Percentiles rank a stretch among this genome's conserved stretches.
phyloP scores from a whole-genome alignment of 2,113 vertebrate genomes.

The Calyptomena viridis region DNA sequence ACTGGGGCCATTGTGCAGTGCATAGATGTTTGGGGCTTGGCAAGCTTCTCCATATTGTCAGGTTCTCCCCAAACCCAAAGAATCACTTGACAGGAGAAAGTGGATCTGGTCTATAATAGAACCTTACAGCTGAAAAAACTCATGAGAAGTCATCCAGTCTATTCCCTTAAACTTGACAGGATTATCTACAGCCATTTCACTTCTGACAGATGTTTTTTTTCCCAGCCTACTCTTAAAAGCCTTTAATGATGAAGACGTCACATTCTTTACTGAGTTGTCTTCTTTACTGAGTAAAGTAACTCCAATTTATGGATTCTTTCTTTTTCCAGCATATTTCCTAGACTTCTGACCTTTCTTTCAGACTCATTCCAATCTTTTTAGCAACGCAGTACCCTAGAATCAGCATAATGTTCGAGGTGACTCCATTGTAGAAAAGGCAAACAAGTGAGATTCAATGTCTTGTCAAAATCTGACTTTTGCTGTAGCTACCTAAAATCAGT shows the following conservation, averaged over 20 bases:
- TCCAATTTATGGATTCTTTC: not conserved
- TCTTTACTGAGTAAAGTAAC: not conserved
- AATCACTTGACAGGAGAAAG: not conserved
- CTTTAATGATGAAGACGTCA: constrained; percentile 2
- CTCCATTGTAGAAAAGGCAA: not conserved
- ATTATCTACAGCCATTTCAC: constrained; percentile 18
- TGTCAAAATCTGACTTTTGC: not conserved
- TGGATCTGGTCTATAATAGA: not conserved
- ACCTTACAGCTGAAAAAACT: constrained; percentile 7
- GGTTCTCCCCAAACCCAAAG: not conserved
- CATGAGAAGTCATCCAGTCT: constrained; percentile 3
- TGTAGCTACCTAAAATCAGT: not conserved
- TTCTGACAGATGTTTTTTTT: constrained; percentile 27
- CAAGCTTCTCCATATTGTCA: not conserved
- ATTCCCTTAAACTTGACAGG: not conserved
- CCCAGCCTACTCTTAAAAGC: constrained; percentile 1
- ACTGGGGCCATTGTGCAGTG: not conserved
- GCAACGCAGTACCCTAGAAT: not conserved
- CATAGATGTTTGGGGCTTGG: not conserved
- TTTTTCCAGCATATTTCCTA: not conserved
- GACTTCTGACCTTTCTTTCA: not conserved
- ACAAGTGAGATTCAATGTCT: not conserved
- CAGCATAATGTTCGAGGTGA: not conserved
- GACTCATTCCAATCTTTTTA: not conserved
- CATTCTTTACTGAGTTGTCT: not conserved